phyloP scores from a whole-genome alignment of 2,797 vertebrate species.

The Bradypodion ventrale region DNA sequence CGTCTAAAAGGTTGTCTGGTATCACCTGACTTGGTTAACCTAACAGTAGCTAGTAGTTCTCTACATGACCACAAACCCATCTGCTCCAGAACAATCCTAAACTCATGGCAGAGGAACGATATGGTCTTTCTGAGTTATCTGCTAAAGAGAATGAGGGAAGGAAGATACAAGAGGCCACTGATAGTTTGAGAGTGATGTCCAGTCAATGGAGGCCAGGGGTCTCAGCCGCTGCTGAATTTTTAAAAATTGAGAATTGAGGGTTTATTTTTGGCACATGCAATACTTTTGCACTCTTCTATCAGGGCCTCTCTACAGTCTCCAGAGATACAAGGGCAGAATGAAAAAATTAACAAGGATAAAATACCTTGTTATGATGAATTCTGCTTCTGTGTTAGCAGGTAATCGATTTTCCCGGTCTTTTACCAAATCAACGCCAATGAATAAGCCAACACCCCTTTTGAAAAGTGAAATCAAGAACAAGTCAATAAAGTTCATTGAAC shows the following conservation, averaged over 20 bases:
- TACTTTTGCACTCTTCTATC: not conserved
- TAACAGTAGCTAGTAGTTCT: not conserved
- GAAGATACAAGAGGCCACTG: not conserved
- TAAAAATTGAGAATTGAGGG: not conserved
- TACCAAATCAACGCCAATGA: slow-evolving; percentile 90
- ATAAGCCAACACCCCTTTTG: slow-evolving; percentile 88
- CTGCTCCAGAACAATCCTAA: not conserved
- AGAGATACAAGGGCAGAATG: not conserved
- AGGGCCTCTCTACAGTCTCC: not conserved
- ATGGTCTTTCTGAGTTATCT: not conserved
- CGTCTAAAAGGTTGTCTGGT: not conserved
- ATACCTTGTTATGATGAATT: slow-evolving; percentile 83
- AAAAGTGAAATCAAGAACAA: slow-evolving; percentile 33
- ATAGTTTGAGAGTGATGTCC: not conserved
- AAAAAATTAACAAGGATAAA: not conserved
- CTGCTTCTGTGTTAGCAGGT: slow-evolving; percentile 86
- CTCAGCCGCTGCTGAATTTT: not conserved
- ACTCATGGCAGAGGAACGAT: not conserved
- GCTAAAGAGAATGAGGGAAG: not conserved
- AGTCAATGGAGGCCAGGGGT: not conserved
- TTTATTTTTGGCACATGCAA: not conserved
- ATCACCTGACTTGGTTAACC: too few relatives aligned
- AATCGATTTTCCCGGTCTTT: slow-evolving; percentile 79
- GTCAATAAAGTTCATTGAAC: not conserved
- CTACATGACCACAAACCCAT: not conserved